Evolutionary conservation across 2,113 vertebrate species (phyloP).

Genomic region (Jacana jacana): DNA sequence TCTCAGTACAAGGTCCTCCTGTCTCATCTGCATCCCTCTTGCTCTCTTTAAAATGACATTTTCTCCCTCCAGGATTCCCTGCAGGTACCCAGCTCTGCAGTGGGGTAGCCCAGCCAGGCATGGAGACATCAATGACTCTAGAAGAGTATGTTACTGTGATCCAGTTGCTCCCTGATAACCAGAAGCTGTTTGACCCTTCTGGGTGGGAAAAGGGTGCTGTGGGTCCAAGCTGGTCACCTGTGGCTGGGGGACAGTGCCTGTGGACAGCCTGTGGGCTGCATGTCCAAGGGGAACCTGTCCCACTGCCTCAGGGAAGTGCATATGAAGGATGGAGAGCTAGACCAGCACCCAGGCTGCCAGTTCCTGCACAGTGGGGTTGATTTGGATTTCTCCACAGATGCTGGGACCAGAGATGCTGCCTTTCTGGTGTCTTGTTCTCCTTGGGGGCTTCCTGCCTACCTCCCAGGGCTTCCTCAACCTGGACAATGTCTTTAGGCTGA

Average conservation of each 20-base stretch:
- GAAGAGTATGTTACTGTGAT: neutral
- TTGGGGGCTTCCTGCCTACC: neutral
- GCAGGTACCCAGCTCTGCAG: neutral
- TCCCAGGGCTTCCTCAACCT: neutral
- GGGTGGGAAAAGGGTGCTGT: neutral
- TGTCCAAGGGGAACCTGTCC: neutral
- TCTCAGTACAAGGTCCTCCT: neutral
- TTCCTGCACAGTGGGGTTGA: neutral
- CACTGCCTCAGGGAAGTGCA: accelerated
- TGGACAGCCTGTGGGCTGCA: neutral
- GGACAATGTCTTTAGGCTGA: neutral
- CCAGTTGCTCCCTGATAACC: neutral
- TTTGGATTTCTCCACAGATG: neutral
- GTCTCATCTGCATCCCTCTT: neutral
- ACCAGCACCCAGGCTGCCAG: accelerated
- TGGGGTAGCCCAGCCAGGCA: neutral
- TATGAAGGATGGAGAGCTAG: neutral
- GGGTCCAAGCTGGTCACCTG: neutral
- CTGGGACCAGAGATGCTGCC: neutral
- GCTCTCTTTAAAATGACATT: neutral
- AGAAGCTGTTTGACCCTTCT: neutral
- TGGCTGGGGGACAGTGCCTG: neutral
- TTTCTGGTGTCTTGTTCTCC: neutral
- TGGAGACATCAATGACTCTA: accelerated
- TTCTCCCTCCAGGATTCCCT: neutral